Evolutionary conservation across 2,888 invertebrate genomes (phyloP), one percentile per base, ranked within the genome.

Genomic region (Leptothorax acervorum): DNA sequence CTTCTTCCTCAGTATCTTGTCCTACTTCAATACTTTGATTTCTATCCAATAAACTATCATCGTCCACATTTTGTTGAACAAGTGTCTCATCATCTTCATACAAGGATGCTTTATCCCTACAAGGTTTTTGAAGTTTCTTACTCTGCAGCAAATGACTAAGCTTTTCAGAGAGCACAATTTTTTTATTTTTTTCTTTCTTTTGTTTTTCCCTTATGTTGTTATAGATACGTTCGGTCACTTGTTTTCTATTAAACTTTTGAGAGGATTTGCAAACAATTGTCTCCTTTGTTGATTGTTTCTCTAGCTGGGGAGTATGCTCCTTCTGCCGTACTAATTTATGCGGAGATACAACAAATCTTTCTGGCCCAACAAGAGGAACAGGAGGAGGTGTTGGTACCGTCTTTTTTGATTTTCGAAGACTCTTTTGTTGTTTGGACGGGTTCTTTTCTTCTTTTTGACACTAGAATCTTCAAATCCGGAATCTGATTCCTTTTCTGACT

Each of bases 71-170:
- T 66, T 66, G 0, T 28, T 66, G 15, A 11, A 48, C 9, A 45
- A 28, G 15, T 28, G 9, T 48, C 18, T 66, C 28, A 48, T 66
- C 2, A 45, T 66, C 66, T 66, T 66, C 8, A 48, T 48, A 2
- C 48, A 48, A 8, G 18, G 15, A 4, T 68, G 48, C 15, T 66
- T 65, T 45, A 66, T 45, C 28, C 15, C 48, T 48, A 28, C 48
- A 68, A 68, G 3, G 0, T 51, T 68, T 68, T 53, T 70, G 31
- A 31, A 51, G 48, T 51, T 68, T 31, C 11, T 51, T 68, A 68
- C 6, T 68, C 0, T 0, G 8, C 2, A 18, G 8, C 31, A 65
- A 12, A 0, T 28, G 66, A 66, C 23, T 0, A 45, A 66, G 15
- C 11, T 68, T 70, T n/a, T n/a, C 12, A n/a, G 12, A 28, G 1